These are phyloP conservation scores for Sphaeridia pumilis DNA, from an alignment of 2,888 invertebrate genomes.

Conservation along the genomic window DNA sequence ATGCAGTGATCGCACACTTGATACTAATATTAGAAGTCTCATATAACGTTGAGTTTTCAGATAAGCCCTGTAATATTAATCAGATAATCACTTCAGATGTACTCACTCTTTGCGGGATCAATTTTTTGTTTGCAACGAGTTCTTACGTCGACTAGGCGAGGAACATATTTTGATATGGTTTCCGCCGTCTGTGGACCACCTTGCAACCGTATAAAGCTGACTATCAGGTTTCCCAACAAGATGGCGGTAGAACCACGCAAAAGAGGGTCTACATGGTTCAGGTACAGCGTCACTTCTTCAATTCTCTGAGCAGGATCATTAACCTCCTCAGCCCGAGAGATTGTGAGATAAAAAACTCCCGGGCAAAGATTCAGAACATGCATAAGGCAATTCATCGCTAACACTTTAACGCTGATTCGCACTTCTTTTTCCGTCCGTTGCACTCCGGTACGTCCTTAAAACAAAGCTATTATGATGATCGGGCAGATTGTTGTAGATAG, in stretches of 20 bases:
- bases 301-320: conserved; percentile 42
- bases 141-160: neutral
- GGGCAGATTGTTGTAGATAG: neutral
- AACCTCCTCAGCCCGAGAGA: conserved; percentile 39
- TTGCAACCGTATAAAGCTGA: neutral
- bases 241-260: conserved; percentile 59
- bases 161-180: neutral
- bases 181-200: neutral
- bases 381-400: conserved; percentile 68
- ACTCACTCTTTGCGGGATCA: neutral
- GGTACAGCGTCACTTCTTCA: conserved; percentile 57
- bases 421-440: conserved; percentile 61
- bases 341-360: conserved; percentile 51
- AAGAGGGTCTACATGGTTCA: conserved; percentile 67
- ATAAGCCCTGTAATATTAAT: conserved; percentile 49
- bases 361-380: conserved; percentile 64
- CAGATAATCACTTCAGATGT: conserved; percentile 24
- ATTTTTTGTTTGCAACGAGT: neutral
- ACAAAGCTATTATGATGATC: neutral
- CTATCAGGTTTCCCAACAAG: conserved; percentile 56
- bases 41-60: conserved; percentile 39
- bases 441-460: conserved; percentile 40
- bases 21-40: conserved; percentile 29
- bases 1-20: conserved; percentile 46
- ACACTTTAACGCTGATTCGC: conserved; percentile 79